Base-by-base conservation (phyloP, 2,888 invertebrate genomes). In the Papilio demoleus region DNA sequence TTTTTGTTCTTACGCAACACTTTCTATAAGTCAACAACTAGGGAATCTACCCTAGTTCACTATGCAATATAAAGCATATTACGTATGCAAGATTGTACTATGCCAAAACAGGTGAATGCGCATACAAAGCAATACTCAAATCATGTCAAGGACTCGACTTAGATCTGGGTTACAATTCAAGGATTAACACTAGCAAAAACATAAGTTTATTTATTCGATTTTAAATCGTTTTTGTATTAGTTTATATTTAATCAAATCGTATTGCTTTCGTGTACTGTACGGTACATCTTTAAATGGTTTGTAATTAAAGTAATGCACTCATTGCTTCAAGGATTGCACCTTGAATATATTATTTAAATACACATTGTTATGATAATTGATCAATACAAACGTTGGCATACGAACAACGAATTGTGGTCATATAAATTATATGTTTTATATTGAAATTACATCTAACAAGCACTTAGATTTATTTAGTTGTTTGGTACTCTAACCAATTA, bases 321-420 rank as follows among this genome's bases (percentile, higher is more conserved):
- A 45, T 58, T 58, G 50, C 42, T 61, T 58, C 70, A 60, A 66
- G 47, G 64, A 63, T 66, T 66, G 53, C 53, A 40, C 63, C 45
- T 65, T 65, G 59, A 65, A 58, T 45, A 24, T 38, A 47, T 65
- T 36, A 65, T 59, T 65, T 34, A 40, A 59, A 59, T 34, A 36
- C 31, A 34, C 47, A 47, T 65, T 19, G n/a, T 42, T 56, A 53
- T 42, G 42, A 65, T 40, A 56, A 56, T 56, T 27, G 8, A 34
- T n/a, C 50, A 50, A 50, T 53, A 53, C 31, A 31, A n/a, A 53
- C 17, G 53, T 31, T 53, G 9, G 53, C 31, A 31, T n/a, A n/a
- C 27, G n/a, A 14, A n/a, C n/a, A n/a, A n/a, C 53, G n/a, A n/a
- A 27, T n/a, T 27, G 14, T 53, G 14, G n/a, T 27, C 22, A 6